Conservation (phyloP, 2,113 vertebrate species). For the Megalops atlanticus region DNA sequence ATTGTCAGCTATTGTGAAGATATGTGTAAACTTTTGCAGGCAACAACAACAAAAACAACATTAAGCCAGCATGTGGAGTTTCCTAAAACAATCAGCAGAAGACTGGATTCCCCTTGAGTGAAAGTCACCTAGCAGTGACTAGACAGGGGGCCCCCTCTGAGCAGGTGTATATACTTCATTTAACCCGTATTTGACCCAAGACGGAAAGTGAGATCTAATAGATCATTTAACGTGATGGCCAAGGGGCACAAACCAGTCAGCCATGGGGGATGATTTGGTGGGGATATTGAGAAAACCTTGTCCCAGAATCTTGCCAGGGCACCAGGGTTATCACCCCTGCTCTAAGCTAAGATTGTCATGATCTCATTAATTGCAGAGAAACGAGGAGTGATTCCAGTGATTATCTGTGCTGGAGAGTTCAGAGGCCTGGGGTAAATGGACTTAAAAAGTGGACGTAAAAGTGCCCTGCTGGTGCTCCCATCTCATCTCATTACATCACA, state of each 20-base stretch:
- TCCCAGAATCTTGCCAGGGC: neutral
- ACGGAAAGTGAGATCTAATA: slow-evolving; percentile 16
- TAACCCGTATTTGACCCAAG: slow-evolving; percentile 24
- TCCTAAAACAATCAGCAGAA: slow-evolving; percentile 26
- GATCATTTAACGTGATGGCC: slow-evolving; percentile 12
- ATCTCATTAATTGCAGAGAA: slow-evolving; percentile 22
- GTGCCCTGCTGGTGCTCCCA: neutral
- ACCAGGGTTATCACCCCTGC: neutral
- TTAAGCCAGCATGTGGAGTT: neutral
- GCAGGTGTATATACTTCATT: slow-evolving; percentile 24
- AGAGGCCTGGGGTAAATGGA: neutral
- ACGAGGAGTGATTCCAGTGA: neutral
- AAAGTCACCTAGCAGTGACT: slow-evolving; percentile 12
- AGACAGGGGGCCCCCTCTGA: neutral
- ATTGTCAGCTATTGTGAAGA: slow-evolving; percentile 30
- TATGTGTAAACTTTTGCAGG: slow-evolving; percentile 23
- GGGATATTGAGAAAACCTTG: neutral
- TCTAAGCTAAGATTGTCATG: neutral
- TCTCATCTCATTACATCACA: slow-evolving; percentile 19
- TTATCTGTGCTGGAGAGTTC: neutral
- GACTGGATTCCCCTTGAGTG: neutral
- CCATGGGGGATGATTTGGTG: neutral
- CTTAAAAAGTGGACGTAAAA: neutral
- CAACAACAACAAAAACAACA: slow-evolving; percentile 19
- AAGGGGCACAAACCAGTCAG: slow-evolving; percentile 1